These are phyloP conservation scores for Philaethria dido DNA, from an alignment of 2,888 invertebrate species.

Conservation along the genomic window DNA sequence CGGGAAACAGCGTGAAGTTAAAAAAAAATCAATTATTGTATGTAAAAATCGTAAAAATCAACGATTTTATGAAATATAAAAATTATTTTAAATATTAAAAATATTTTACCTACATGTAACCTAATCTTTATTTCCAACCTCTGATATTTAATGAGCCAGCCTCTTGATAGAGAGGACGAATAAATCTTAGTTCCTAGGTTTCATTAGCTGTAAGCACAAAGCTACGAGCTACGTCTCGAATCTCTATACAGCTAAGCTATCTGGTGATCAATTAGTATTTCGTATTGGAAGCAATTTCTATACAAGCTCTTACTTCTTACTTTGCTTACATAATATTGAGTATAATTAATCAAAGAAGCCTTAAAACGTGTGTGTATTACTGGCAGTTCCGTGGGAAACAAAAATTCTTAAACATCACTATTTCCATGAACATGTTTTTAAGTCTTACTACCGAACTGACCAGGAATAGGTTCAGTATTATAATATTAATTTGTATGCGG, in stretches of 20 bases:
- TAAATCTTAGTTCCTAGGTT: slow-evolving; percentile 20
- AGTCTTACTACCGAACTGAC: too few relatives aligned
- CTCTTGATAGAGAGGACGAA: slow-evolving; percentile 13
- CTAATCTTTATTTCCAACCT: background rate
- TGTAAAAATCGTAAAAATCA: too few relatives aligned
- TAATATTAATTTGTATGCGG: too few relatives aligned
- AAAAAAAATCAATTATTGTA: too few relatives aligned
- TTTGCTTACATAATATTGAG: background rate
- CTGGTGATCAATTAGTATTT: slow-evolving; percentile 10
- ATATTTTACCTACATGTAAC: background rate
- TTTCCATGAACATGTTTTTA: too few relatives aligned
- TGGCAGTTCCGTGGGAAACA: too few relatives aligned
- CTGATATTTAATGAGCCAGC: slow-evolving; percentile 2
- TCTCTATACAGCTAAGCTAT: slow-evolving; percentile 2
- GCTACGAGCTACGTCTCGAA: background rate
- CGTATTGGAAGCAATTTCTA: background rate
- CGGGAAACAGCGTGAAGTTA: too few relatives aligned
- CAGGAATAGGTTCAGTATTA: too few relatives aligned
- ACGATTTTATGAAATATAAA: too few relatives aligned
- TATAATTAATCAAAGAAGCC: too few relatives aligned
- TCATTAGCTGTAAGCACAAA: slow-evolving; percentile 17
- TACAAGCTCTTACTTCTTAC: background rate
- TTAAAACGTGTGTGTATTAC: too few relatives aligned
- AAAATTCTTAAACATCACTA: too few relatives aligned
- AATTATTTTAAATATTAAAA: background rate